Percentiles rank a stretch among this genome's conserved stretches.
phyloP scores from a whole-genome alignment of 2,888 invertebrate species.

The Escarpia spicata region DNA sequence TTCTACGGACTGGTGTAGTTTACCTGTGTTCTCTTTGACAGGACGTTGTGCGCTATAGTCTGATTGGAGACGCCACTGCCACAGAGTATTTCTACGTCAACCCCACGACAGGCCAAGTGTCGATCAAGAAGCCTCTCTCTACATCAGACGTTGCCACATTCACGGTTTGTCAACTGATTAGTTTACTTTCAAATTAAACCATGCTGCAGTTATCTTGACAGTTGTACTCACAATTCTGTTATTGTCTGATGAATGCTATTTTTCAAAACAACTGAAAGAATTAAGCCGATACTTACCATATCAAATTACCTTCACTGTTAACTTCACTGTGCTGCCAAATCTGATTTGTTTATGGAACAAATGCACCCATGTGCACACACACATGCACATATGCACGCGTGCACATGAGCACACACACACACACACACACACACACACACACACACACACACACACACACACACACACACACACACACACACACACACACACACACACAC shows the following conservation, averaged over 20 bases:
- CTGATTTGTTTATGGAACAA: background rate
- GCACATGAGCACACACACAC: too few species aligned
- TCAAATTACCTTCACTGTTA: too few species aligned
- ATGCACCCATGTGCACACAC: background rate
- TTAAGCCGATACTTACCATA: too few species aligned
- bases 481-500: background rate
- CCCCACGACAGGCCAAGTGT: constrained; percentile 51
- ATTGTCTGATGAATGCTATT: too few species aligned
- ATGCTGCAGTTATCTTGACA: too few species aligned
- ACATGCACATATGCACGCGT: too few species aligned
- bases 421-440: too few species aligned
- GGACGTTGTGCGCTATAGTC: constrained; percentile 50
- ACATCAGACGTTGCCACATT: constrained; percentile 45
- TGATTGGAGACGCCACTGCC: constrained; percentile 49
- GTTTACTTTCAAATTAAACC: background rate
- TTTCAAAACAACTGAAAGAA: too few species aligned
- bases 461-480: background rate
- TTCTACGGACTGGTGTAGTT: background rate
- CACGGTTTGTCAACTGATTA: constrained; percentile 44
- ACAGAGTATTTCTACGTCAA: constrained; percentile 53
- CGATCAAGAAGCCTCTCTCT: constrained; percentile 48
- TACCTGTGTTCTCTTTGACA: constrained; percentile 33
- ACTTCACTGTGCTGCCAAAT: background rate
- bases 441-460: background rate
- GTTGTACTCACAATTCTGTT: too few species aligned